A percentile compares a stretch with the other conserved stretches of the same genome.
phyloP scores from a whole-genome alignment of 2,888 invertebrate genomes.

The Drosophila imparisetae region DNA sequence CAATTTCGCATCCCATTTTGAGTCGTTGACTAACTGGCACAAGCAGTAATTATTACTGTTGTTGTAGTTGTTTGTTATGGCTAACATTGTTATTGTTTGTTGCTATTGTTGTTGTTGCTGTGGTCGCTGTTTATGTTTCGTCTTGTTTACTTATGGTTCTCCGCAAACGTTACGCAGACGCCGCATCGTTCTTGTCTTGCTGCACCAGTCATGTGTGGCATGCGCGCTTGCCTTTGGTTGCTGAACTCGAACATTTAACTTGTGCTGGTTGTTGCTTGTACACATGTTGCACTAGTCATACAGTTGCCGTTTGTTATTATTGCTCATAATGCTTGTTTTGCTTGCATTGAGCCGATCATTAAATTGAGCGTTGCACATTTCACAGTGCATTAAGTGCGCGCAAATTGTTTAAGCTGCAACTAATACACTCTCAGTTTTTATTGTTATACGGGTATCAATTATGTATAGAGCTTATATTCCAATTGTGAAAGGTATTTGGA shows the following conservation, averaged over 20 bases:
- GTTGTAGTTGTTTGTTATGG: not conserved
- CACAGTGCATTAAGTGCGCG: slow-evolving; percentile 28
- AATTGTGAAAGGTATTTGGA: not conserved
- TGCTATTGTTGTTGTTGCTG: not conserved
- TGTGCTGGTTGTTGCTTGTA: not conserved
- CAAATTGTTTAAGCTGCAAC: slow-evolving; percentile 3
- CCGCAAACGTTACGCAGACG: slow-evolving; percentile 26
- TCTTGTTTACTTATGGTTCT: slow-evolving; percentile 15
- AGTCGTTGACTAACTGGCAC: slow-evolving; percentile 7
- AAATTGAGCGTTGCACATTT: slow-evolving; percentile 30
- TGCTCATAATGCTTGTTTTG: slow-evolving; percentile 7
- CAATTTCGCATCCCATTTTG: slow-evolving; percentile 31
- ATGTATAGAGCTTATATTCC: not conserved
- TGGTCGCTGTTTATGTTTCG: slow-evolving; percentile 2
- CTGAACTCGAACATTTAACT: slow-evolving; percentile 11
- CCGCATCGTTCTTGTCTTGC: slow-evolving; percentile 5
- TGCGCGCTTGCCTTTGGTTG: not conserved
- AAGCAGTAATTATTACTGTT: not conserved
- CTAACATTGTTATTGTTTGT: slow-evolving; percentile 1
- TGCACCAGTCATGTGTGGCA: not conserved
- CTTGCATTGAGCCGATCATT: slow-evolving; percentile 16
- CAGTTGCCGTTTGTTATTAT: slow-evolving; percentile 5
- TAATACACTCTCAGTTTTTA: not conserved
- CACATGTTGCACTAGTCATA: not conserved
- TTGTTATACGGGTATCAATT: not conserved